Evolutionary conservation across 2,888 invertebrate species (phyloP), one percentile per base, ranked within the genome.

Genomic region (Biston stratarius): DNA sequence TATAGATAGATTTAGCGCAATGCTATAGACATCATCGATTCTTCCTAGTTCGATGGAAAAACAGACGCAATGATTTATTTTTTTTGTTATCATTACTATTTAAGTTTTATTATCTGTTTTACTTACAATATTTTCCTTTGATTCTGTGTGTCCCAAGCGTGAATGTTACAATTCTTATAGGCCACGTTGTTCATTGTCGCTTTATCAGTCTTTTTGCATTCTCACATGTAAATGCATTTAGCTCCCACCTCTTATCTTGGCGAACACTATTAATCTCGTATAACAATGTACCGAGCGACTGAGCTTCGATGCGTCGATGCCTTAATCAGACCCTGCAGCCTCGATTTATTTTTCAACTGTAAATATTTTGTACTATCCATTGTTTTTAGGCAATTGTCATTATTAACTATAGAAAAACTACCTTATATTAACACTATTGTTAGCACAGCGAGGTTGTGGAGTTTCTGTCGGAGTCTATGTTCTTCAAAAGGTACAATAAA

Each of bases 171-270:
- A 83, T 83, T 86, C 84, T 85, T 84, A 87, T 85, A 83, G 87
- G 83, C 83, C 76, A 83, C 86, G 77, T 86, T 84, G 83, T 87
- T 86, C 89, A 88, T 91, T 91, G 90, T 91, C 83, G 84, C 87
- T 86, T 91, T 92, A 92, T 92, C 93, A 86, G 88, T 78, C 78
- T 83, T 85, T 84, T 87, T 89, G 90, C 89, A 89, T 92, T 92
- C 88, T 88, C 93, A 92, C 92, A 93, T 92, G 92, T 92, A 90
- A 93, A 93, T 91, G 91, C 92, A 93, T 93, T 94, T 92, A 91
- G 89, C 91, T 90, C 88, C 90, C 91, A 91, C 88, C 86, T 86
- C 86, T 93, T 93, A 93, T 93, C 93, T 85, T 76, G 70, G 75
- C 61, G 86, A 86, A 91, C 92, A 91, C 90, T 90, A 93, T 93